A percentile compares a stretch with the other conserved stretches of the same genome.
These are phyloP conservation scores for Uropsilus gracilis DNA, from an alignment of 2,113 vertebrate genomes.

Conservation along the genomic window DNA sequence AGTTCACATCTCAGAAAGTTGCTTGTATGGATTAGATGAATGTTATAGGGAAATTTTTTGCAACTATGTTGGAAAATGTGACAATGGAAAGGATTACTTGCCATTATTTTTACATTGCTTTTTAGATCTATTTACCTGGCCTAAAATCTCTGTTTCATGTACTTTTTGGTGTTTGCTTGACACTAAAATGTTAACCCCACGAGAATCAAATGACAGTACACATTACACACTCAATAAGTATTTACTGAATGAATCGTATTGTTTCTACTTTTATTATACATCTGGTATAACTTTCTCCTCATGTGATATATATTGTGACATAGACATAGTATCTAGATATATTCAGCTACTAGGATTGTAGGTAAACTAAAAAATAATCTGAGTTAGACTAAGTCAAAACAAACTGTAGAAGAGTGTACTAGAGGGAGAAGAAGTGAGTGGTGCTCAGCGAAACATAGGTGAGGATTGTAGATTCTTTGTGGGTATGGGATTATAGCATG, in stretches of 20 bases:
- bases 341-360: neutral
- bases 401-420: too few species aligned
- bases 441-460: too few species aligned
- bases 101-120: too few species aligned
- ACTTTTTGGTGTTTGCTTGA: neutral
- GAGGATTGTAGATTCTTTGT: too few species aligned
- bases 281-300: neutral
- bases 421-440: too few species aligned
- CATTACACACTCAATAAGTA: neutral
- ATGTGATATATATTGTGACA: neutral
- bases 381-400: too few species aligned
- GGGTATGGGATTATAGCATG: too few species aligned
- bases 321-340: neutral
- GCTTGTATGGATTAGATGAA: neutral
- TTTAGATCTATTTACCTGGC: too few species aligned
- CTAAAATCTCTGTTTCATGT: neutral
- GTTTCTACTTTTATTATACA: neutral
- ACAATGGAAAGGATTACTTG: neutral
- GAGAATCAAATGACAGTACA: neutral
- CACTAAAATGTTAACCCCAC: neutral
- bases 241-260: neutral
- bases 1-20: neutral
- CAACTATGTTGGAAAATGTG: neutral
- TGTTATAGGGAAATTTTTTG: neutral
- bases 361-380: conserved; percentile 5